Base-by-base conservation (phyloP, 2,888 invertebrate species). In the Sminthurinus aureus region DNA sequence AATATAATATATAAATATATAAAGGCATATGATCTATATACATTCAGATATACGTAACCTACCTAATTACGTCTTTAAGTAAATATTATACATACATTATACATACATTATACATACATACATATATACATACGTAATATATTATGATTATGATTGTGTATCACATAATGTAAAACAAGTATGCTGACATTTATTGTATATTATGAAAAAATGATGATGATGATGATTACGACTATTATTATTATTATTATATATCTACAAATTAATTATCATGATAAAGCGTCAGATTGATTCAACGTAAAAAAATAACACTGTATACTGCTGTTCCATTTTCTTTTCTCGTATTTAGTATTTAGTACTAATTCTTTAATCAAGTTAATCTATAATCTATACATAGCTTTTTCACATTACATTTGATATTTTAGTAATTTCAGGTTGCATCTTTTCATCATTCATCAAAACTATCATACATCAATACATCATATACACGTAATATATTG, bases 271-370 rank as follows among this genome's bases (percentile, higher is more conserved):
- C 58, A 81, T 81, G 80, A 81, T 81, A 81, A 81, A 81, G 80
- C 80, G 80, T 80, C 80, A 80, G 80, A 81, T 81, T 81, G 80
- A 81, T 81, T 81, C 80, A 81, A 74, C 69, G 80, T 81, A 81
- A 73, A 71, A 51, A 69, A 22, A 20, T 69, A 66, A 50, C 22
- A 20, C 50, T 64, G 18, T 79, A 67, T n/a, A 38, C 20, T 64
- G 38, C 6, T 67, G 38, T 67, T 79, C 22, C 67, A 24, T 38
- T 51, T 52, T 38, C 13, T 76, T 38, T 76, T 24, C 76, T 52
- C 76, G 22, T 52, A 20, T 58, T 58, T 58, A 11, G 58, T 18
- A 58, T 2, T 58, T 13, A 15, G 15, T 69, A 20, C 0, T 12
- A 69, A 69, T 3, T 69, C 69, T n/a, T n/a, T n/a, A n/a, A 67